A percentile compares a stretch with the other conserved stretches of the same genome.
phyloP scores from a whole-genome alignment of 2,888 invertebrate genomes.

The Schrankia costaestrigalis region DNA sequence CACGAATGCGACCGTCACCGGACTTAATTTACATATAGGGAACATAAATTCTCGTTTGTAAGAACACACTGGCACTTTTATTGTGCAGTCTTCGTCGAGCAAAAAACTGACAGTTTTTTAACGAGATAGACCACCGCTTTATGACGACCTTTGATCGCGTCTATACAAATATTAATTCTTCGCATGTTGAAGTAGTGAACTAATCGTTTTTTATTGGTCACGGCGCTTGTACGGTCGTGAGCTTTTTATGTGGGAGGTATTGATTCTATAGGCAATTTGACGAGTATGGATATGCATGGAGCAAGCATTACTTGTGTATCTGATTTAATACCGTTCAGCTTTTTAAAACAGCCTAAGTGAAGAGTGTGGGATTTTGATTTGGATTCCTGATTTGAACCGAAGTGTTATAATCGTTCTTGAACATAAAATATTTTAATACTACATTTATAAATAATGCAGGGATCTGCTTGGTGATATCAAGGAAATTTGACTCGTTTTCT shows the following conservation, averaged over 20 bases:
- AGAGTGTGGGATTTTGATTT: slow-evolving; percentile 22
- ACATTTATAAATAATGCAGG: no score
- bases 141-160: slow-evolving; percentile 62
- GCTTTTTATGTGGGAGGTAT: slow-evolving; percentile 54
- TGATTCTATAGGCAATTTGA: slow-evolving; percentile 38
- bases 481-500: no score
- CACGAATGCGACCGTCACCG: slow-evolving; percentile 51
- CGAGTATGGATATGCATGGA: slow-evolving; percentile 33
- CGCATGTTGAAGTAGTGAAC: slow-evolving; percentile 51
- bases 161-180: slow-evolving; percentile 75
- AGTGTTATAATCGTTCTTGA: no score
- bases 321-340: slow-evolving; percentile 25
- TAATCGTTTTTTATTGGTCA: slow-evolving; percentile 63
- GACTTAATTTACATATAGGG: slow-evolving; percentile 71
- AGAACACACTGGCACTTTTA: slow-evolving; percentile 78
- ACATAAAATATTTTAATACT: no score
- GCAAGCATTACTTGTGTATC: slow-evolving; percentile 29
- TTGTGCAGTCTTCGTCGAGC: slow-evolving; percentile 68
- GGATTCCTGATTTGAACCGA: slow-evolving; percentile 23
- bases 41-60: slow-evolving; percentile 80
- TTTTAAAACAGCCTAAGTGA: slow-evolving; percentile 15
- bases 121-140: slow-evolving; percentile 53
- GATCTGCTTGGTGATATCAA: no score
- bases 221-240: slow-evolving; percentile 42
- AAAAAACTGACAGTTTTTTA: slow-evolving; percentile 64